Evolutionary conservation across 2,888 invertebrate species (phyloP).

Genomic region (Thera obeliscata): DNA sequence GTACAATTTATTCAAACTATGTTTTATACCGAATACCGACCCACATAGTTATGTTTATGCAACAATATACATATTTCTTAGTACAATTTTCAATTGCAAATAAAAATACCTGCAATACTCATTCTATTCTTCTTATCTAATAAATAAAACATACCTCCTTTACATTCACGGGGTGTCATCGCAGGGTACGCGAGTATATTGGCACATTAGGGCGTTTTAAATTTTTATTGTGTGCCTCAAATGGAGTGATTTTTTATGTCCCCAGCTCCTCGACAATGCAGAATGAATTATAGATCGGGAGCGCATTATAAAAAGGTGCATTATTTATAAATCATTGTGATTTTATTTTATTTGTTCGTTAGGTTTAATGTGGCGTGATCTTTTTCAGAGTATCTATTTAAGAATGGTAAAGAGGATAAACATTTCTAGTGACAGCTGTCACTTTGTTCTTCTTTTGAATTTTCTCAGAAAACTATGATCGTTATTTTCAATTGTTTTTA

Average conservation of each 20-base stretch:
- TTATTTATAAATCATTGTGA: slow-evolving; percentile 49
- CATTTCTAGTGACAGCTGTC: slow-evolving; percentile 26
- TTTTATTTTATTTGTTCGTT: slow-evolving; percentile 24
- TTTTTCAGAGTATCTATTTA: slow-evolving; percentile 25
- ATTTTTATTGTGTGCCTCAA: slow-evolving; percentile 57
- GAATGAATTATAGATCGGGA: slow-evolving; percentile 51
- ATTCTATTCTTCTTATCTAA: slow-evolving; percentile 34
- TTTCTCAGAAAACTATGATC: background rate
- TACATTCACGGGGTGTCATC: slow-evolving; percentile 50
- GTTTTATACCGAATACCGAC: background rate
- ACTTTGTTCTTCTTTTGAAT: slow-evolving; percentile 13
- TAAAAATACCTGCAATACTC: slow-evolving; percentile 33
- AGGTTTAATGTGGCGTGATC: slow-evolving; percentile 32
- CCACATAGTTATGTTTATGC: background rate
- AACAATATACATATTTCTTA: slow-evolving; percentile 29
- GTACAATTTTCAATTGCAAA: slow-evolving; percentile 42
- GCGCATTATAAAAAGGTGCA: slow-evolving; percentile 42
- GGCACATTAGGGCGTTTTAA: slow-evolving; percentile 48
- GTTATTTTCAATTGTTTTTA: no score
- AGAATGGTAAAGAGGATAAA: slow-evolving; percentile 17
- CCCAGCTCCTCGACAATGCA: slow-evolving; percentile 38
- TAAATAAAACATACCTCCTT: slow-evolving; percentile 50
- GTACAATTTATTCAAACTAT: background rate
- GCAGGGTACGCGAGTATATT: slow-evolving; percentile 46
- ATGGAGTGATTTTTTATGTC: slow-evolving; percentile 58